Evolutionary conservation across 1,140 invertebrate genomes (phyloP), one percentile per base, ranked within the genome.

Genomic region (Procambarus virginalis): DNA sequence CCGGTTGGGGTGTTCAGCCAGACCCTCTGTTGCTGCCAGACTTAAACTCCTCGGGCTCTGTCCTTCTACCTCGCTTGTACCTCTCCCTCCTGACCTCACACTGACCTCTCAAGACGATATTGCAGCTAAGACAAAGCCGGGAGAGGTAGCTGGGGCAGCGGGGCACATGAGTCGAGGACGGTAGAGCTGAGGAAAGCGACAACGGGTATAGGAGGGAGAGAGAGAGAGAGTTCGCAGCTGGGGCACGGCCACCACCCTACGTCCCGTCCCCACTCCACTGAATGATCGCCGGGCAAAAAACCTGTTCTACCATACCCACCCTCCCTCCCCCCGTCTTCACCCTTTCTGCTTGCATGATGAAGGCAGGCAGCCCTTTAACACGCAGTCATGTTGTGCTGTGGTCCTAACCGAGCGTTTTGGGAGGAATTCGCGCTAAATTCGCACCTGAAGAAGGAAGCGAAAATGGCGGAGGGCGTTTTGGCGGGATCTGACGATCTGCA

Each of bases 291-390:
- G 77, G 77, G 89, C 89, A 90, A 90, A 90, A 90, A 90, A 90
- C 89, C 89, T 81, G 89, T 90, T 90, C 84, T 90, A 90, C 89
- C 89, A 83, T 90, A 79, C 89, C 89, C 89, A 86, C 89, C 89
- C 89, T 90, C 89, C 89, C 89, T 86, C 89, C 83, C 87, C 83
- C 89, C 89, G 76, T 90, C 89, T 90, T 90, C 89, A 90, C 89
- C 89, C 89, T 90, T 90, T 90, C 89, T 90, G 89, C 89, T 90
- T 90, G 89, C 89, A 90, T 90, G 89, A 90, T 90, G 89, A 90
- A 90, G 89, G 89, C 89, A 90, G 89, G 89, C 89, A 90, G 89
- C 84, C 89, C 89, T 90, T 86, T 90, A 86, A 90, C 89, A 90
- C 89, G 89, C 89, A 90, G 89, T 90, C 89, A 90, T 90, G 89